phyloP scores from a whole-genome alignment of 2,888 invertebrate species.

The Cerastis leucographa region DNA sequence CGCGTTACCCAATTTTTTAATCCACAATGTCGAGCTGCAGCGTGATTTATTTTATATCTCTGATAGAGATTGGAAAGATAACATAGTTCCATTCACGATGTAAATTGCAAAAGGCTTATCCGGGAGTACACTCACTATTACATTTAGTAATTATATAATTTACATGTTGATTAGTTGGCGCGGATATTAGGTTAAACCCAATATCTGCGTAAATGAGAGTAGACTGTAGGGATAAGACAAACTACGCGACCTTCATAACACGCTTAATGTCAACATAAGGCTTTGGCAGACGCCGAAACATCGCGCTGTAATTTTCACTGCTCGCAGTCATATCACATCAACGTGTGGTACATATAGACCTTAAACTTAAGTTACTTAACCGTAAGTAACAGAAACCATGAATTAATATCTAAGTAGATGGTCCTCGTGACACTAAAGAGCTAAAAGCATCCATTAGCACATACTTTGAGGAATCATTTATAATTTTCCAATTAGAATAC shows the following conservation, averaged over 20 bases:
- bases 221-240: constrained; percentile 22
- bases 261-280: constrained; percentile 22
- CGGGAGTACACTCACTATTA: constrained; percentile 25
- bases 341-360: background rate
- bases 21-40: constrained; percentile 25
- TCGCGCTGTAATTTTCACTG: constrained; percentile 22
- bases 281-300: constrained; percentile 15
- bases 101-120: constrained; percentile 37
- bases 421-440: constrained; percentile 18
- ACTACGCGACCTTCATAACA: constrained; percentile 23
- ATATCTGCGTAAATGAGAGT: constrained; percentile 27
- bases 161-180: constrained; percentile 31
- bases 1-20: constrained; percentile 45
- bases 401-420: constrained; percentile 17
- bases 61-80: constrained; percentile 21
- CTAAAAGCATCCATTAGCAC: constrained; percentile 39
- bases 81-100: constrained; percentile 34
- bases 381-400: constrained; percentile 41
- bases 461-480: constrained; percentile 52
- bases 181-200: constrained; percentile 18
- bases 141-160: constrained; percentile 43
- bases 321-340: constrained; percentile 12
- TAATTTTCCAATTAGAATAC: constrained; percentile 55
- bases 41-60: constrained; percentile 36
- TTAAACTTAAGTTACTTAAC: constrained; percentile 25